These are phyloP conservation scores for Troilus luridus DNA, from an alignment of 2,888 invertebrate species.

Conservation along the genomic window DNA sequence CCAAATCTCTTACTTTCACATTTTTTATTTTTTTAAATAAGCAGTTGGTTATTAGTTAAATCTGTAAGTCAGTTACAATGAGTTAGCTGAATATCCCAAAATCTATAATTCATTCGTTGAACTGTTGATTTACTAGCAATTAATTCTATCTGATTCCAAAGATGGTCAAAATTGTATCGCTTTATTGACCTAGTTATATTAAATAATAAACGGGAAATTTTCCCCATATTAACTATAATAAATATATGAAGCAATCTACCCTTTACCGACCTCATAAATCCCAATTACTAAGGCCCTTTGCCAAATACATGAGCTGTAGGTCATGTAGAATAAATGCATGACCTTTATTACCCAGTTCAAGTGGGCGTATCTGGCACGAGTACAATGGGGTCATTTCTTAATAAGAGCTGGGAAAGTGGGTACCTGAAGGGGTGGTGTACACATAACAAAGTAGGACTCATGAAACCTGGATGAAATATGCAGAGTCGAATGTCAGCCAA, in stretches of 20 bases:
- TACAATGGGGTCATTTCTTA: constrained; percentile 1
- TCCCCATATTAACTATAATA: background rate
- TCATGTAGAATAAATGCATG: background rate
- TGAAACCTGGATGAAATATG: background rate
- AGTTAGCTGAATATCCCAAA: no score
- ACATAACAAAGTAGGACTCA: constrained; percentile 25
- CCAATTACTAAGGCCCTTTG: background rate
- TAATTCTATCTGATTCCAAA: no score
- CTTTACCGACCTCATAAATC: constrained; percentile 27
- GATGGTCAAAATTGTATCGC: no score
- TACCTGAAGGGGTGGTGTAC: background rate
- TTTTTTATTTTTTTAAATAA: no score
- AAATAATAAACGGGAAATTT: background rate
- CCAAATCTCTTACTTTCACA: no score
- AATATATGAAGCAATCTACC: background rate
- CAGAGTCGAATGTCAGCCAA: background rate
- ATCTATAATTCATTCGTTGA: no score
- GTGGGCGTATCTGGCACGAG: background rate
- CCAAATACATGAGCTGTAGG: background rate
- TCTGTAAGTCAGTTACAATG: no score
- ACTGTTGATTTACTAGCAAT: no score
- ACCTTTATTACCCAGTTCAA: background rate
- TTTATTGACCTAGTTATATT: no score
- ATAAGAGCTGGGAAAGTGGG: background rate
- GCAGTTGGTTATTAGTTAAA: no score